Conservation (phyloP, 1,140 invertebrate species). For the Lanistes nyassanus region DNA sequence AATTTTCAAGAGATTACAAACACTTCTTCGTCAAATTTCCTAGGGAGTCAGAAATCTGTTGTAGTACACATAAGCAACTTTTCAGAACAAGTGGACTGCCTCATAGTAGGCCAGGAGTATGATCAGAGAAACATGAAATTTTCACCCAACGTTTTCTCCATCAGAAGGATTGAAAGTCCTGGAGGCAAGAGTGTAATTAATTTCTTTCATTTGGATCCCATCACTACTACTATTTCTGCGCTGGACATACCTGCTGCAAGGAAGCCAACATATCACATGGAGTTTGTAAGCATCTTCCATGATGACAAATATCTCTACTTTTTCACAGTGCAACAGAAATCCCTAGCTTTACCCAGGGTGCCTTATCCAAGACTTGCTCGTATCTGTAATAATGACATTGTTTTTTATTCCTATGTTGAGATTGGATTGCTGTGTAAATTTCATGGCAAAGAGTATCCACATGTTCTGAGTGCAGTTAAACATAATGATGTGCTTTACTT, state of each 20-base stretch:
- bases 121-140: constrained; percentile 29
- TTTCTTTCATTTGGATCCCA: constrained; percentile 20
- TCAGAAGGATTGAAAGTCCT: constrained; percentile 29
- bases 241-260: constrained; percentile 20
- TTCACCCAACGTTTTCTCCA: constrained; percentile 38
- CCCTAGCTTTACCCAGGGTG: background rate
- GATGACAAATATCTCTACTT: constrained; percentile 34
- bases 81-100: background rate
- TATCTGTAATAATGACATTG: constrained; percentile 35
- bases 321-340: constrained; percentile 38
- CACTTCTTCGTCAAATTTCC: constrained; percentile 23
- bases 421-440: constrained; percentile 28
- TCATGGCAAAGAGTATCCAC: constrained; percentile 25
- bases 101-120: constrained; percentile 43
- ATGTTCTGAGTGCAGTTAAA: constrained; percentile 29
- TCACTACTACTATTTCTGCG: constrained; percentile 22
- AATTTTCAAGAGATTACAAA: constrained; percentile 5
- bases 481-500: constrained; percentile 26
- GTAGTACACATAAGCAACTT: constrained; percentile 29
- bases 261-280: constrained; percentile 30
- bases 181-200: constrained; percentile 3
- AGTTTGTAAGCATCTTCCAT: constrained; percentile 40
- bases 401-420: constrained; percentile 41
- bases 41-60: constrained; percentile 38
- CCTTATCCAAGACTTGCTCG: constrained; percentile 34